Base-by-base conservation (phyloP, 2,797 vertebrate species). In the Catostomus latipinnis region DNA sequence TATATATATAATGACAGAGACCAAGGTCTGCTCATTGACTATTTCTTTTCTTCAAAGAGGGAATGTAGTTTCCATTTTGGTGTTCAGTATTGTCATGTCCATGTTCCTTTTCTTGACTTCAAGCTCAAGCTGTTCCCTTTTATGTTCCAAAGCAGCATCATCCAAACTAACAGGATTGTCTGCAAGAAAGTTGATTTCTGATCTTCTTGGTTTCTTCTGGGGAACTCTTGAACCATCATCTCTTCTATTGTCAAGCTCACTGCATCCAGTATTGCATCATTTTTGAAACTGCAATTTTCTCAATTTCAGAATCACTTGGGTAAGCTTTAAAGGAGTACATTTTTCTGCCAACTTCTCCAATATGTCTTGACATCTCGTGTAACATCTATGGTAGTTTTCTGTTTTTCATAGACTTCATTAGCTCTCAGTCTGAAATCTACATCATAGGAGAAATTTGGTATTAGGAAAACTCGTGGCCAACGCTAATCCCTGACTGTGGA, bases 171-270 rank as follows among this genome's bases (percentile, higher is more conserved):
- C 10, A 60, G 48, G 67, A 22, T 54, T 4, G 8, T 65, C 50
- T 45, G 68, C 49, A 43, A 71, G 43, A 34, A 71, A 63, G 54
- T 79, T 71, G 22, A 56, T 53, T 70, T 65, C 58, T 49, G 46
- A 5, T 34, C 10, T 57, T 77, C 34, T 18, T 18, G 16, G 16
- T 18, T 18, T 18, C 16, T 18, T 18, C 16, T 22, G 60, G 5
- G 60, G 60, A 13, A 43, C 22, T 57, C 16, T 62, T 62, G 60
- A 62, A 11, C 43, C 57, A 60, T 63, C 34, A 45, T 45, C 6
- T 43, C 43, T 46, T n/a, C 45, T 65, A 43, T 46, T 65, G 6
- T 46, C 62, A 6, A 65, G 62, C 62, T 65, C 62, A 65, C 6
- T 13, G 45, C 62, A 45, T 65, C 62, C 34, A 46, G 6, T 5